These are phyloP conservation scores for Hyla sarda DNA, from an alignment of 2,113 vertebrate genomes.

Conservation along the genomic window DNA sequence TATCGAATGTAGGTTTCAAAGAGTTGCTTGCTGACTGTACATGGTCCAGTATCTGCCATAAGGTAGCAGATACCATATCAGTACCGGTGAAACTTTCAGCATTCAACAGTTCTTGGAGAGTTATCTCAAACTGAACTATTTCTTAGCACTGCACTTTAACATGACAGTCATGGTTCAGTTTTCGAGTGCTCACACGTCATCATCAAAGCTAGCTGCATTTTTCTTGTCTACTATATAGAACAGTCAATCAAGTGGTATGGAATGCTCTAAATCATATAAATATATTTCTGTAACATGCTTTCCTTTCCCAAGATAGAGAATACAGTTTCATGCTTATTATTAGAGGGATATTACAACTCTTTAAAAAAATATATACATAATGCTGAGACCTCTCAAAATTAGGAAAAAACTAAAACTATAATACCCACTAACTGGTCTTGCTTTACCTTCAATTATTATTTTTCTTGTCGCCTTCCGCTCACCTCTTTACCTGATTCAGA, in stretches of 20 bases:
- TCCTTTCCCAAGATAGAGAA: background rate
- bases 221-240: background rate
- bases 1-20: background rate
- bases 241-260: background rate
- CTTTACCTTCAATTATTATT: no score
- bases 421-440: no score
- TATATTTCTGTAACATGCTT: background rate
- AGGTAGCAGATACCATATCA: background rate
- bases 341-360: no score
- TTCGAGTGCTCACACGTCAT: background rate
- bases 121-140: background rate
- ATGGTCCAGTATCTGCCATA: background rate
- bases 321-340: background rate
- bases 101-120: background rate
- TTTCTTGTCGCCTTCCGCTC: no score
- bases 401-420: no score
- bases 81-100: no score
- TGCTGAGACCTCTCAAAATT: no score
- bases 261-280: background rate
- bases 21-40: background rate
- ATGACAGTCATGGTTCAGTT: background rate
- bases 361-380: no score
- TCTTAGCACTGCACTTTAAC: background rate
- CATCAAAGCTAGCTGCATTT: background rate
- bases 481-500: no score